phyloP scores from a whole-genome alignment of 1,140 invertebrate genomes.

The Propsilocerus akamusi region DNA sequence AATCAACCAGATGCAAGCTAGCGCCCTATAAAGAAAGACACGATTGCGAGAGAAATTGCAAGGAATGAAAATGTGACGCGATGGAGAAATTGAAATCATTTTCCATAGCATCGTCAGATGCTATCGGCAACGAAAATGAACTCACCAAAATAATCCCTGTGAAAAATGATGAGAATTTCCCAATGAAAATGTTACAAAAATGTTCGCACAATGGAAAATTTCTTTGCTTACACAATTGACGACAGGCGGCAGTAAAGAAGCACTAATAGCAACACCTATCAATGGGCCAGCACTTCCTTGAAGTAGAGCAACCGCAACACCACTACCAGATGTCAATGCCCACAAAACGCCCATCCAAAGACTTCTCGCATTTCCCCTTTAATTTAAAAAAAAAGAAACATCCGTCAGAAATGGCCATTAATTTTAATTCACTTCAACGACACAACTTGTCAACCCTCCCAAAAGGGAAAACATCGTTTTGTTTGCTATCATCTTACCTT shows the following conservation, averaged over 20 bases:
- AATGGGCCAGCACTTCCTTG: constrained; percentile 68
- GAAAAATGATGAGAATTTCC: background rate
- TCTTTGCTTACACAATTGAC: constrained; percentile 56
- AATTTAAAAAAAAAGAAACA: constrained; percentile 8
- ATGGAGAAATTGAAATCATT: too few species aligned
- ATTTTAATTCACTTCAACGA: background rate
- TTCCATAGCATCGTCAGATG: too few species aligned
- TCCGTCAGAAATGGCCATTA: background rate
- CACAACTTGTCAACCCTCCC: background rate
- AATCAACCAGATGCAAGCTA: constrained; percentile 48
- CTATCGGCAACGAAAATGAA: background rate
- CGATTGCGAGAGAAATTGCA: too few species aligned
- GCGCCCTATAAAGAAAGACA: too few species aligned
- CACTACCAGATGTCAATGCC: constrained; percentile 51
- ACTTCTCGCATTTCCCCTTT: constrained; percentile 44
- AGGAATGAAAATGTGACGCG: too few species aligned
- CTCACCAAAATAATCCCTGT: background rate
- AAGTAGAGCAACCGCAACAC: constrained; percentile 68
- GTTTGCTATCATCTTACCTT: constrained; percentile 26
- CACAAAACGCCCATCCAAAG: constrained; percentile 53
- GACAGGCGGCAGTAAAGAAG: constrained; percentile 68
- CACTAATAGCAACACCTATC: constrained; percentile 78
- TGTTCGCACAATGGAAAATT: background rate
- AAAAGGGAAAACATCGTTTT: background rate
- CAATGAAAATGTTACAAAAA: background rate